Conservation (phyloP, 2,888 invertebrate genomes). For the Priocnemis perturbator region DNA sequence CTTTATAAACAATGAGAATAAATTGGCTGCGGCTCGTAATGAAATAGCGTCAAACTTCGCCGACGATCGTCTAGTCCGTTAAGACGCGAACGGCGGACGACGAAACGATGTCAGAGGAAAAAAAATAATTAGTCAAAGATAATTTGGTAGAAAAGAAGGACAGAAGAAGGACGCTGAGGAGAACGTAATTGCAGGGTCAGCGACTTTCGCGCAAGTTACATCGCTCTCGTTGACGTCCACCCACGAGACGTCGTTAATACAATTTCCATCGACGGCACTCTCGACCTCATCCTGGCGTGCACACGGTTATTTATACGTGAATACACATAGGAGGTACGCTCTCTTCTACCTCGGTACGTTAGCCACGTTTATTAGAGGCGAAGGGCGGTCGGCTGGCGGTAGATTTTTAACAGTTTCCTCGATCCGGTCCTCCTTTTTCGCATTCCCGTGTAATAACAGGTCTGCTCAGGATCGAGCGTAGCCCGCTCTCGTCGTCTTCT, state of each 20-base stretch:
- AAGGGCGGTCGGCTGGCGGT: slow-evolving; percentile 43
- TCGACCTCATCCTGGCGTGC: not conserved
- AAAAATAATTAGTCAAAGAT: slow-evolving; percentile 21
- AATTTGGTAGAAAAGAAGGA: not conserved
- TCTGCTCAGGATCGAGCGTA: slow-evolving; percentile 53
- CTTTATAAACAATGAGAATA: too few relatives aligned
- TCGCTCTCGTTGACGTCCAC: not conserved
- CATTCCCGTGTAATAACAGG: slow-evolving; percentile 68
- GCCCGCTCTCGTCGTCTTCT: slow-evolving; percentile 42
- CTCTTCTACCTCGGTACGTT: slow-evolving; percentile 37
- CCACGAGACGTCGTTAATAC: slow-evolving; percentile 20
- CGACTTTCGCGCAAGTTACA: too few relatives aligned
- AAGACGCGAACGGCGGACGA: not conserved
- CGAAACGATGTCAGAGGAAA: slow-evolving; percentile 18
- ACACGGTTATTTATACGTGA: not conserved
- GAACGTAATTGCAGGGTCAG: too few relatives aligned
- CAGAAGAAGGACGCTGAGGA: too few relatives aligned
- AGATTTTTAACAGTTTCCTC: slow-evolving; percentile 57
- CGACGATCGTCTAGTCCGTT: too few relatives aligned
- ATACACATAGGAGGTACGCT: too few relatives aligned
- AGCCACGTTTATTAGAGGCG: slow-evolving; percentile 53
- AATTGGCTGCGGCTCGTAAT: too few relatives aligned
- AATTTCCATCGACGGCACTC: slow-evolving; percentile 19
- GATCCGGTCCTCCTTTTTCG: slow-evolving; percentile 60
- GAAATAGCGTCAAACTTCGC: too few relatives aligned